Evolutionary conservation across 2,113 vertebrate genomes (phyloP).

Genomic region (Xiphophorus couchianus): DNA sequence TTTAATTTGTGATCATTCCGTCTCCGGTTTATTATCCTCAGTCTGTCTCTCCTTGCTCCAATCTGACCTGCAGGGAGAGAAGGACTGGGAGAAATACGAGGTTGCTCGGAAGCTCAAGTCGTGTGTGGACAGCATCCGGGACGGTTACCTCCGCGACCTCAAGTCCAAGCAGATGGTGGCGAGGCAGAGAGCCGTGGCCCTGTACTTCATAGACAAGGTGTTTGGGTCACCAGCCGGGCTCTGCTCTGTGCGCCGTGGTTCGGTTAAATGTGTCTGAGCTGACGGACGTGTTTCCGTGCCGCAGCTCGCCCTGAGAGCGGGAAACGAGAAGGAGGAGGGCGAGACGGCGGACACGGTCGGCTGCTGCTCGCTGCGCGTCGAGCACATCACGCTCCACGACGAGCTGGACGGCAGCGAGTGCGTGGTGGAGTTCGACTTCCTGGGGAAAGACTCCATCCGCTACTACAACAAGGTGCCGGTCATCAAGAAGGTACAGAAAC

Average conservation of each 20-base stretch:
- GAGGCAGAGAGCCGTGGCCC: slow-evolving; percentile 75
- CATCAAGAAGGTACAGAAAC: slow-evolving; percentile 70
- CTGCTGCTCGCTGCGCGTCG: slow-evolving; percentile 82
- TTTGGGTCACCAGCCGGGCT: not conserved
- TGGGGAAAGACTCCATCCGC: slow-evolving; percentile 83
- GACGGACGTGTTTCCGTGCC: not conserved
- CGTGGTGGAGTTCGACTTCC: slow-evolving; percentile 82
- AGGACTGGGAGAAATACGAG: slow-evolving; percentile 82
- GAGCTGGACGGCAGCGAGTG: slow-evolving; percentile 66
- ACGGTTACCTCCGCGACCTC: slow-evolving; percentile 70
- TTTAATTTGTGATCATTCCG: not conserved
- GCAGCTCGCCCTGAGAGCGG: slow-evolving; percentile 81
- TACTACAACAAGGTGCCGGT: slow-evolving; percentile 81
- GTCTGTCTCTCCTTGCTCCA: not conserved
- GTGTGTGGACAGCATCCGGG: slow-evolving; percentile 66
- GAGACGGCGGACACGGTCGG: slow-evolving; percentile 82
- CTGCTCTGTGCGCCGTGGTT: not conserved
- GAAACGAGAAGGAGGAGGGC: slow-evolving; percentile 84
- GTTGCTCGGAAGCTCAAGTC: slow-evolving; percentile 75
- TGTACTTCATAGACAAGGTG: slow-evolving; percentile 82
- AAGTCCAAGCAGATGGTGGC: slow-evolving; percentile 75
- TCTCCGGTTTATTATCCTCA: not conserved
- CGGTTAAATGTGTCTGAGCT: not conserved
- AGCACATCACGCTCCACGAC: slow-evolving; percentile 80
- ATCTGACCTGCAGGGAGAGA: slow-evolving; percentile 66